Evolutionary conservation across 2,797 vertebrate species (phyloP).

Genomic region (Tangara arthus): DNA sequence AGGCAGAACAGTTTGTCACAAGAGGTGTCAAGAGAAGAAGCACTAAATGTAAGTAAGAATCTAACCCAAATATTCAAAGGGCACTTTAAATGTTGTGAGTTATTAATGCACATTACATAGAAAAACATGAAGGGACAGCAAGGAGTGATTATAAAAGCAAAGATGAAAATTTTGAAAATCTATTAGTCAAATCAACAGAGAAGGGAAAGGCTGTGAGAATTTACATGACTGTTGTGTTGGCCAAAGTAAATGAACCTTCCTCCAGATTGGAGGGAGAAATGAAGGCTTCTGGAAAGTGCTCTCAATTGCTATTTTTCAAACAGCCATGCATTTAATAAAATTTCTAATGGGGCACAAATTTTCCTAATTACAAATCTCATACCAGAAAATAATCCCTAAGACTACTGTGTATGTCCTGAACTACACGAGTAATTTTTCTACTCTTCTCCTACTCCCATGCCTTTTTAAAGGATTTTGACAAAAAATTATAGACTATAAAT

Average conservation of each 20-base stretch:
- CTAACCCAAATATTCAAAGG: background rate
- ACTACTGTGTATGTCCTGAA: background rate
- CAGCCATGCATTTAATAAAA: background rate
- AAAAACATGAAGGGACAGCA: background rate
- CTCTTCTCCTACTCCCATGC: background rate
- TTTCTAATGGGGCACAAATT: background rate
- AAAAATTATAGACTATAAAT: background rate
- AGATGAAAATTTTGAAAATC: background rate
- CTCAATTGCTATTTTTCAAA: background rate
- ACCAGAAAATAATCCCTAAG: background rate
- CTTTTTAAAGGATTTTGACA: background rate
- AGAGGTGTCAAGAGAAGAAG: background rate
- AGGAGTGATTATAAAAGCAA: background rate
- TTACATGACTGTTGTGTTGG: background rate
- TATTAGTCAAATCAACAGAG: background rate
- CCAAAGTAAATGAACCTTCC: background rate
- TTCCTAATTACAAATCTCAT: background rate
- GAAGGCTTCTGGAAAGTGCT: background rate
- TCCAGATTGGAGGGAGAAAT: background rate
- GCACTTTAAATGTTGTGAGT: background rate
- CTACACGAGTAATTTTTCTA: background rate
- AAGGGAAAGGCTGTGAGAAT: background rate
- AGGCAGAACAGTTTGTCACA: background rate
- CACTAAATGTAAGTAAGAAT: background rate
- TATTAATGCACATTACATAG: background rate